These are phyloP conservation scores for Eretmocerus hayati DNA, from an alignment of 2,888 invertebrate species.

Conservation along the genomic window DNA sequence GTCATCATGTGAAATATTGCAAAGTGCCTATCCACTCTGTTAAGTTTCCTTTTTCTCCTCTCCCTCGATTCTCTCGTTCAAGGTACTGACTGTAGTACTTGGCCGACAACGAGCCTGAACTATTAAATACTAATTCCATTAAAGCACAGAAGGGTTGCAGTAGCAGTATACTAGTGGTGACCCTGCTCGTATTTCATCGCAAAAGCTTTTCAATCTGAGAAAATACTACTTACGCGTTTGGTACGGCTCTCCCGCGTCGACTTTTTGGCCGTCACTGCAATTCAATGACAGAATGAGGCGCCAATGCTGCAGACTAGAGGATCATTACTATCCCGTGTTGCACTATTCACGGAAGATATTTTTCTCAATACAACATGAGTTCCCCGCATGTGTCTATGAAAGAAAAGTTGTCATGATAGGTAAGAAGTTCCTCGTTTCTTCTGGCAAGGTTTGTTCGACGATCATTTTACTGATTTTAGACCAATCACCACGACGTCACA, in stretches of 20 bases:
- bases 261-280: conserved; percentile 9
- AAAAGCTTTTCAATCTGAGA: conserved; percentile 42
- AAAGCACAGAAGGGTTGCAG: conserved; percentile 45
- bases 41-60: conserved; percentile 12
- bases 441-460: too few relatives aligned
- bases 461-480: too few relatives aligned
- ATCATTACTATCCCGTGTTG: conserved; percentile 6
- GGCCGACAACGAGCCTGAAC: conserved; percentile 9
- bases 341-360: too few relatives aligned
- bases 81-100: too few relatives aligned
- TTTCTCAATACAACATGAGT: too few relatives aligned
- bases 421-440: too few relatives aligned
- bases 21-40: conserved; percentile 20
- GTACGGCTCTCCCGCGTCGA: conserved; percentile 11
- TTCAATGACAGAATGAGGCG: conserved; percentile 5
- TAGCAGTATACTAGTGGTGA: conserved; percentile 12
- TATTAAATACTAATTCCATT: conserved; percentile 48
- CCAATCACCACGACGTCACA: too few relatives aligned
- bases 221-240: conserved; percentile 30
- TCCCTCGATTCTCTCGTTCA: not conserved
- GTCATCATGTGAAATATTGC: conserved; percentile 25
- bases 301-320: conserved; percentile 9
- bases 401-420: too few relatives aligned
- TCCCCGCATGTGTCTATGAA: too few relatives aligned
- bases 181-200: conserved; percentile 42